Evolutionary conservation across 2,113 vertebrate genomes (phyloP).

Genomic region (Tyrannus savana): DNA sequence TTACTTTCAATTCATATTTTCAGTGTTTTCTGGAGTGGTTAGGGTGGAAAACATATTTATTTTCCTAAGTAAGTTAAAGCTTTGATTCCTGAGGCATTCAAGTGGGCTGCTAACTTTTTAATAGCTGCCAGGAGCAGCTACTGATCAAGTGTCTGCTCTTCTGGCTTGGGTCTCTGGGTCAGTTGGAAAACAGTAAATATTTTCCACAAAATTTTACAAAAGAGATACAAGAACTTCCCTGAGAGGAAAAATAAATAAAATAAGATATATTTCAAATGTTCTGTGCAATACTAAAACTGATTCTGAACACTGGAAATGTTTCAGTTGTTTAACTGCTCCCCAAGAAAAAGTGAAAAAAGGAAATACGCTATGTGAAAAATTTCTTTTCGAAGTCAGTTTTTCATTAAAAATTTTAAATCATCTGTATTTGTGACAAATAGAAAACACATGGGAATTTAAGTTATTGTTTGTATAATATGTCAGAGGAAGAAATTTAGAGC

Average conservation of each 20-base stretch:
- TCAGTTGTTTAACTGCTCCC: not conserved
- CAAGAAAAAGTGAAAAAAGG: not conserved
- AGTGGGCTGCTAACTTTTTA: slow-evolving; percentile 19
- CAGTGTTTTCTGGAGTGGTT: slow-evolving; percentile 4
- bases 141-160: not conserved
- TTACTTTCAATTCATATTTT: not conserved
- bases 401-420: slow-evolving; percentile 1
- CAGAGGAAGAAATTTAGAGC: slow-evolving; percentile 8
- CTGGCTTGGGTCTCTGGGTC: not conserved
- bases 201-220: not conserved
- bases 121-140: slow-evolving; percentile 39
- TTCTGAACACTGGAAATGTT: not conserved
- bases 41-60: slow-evolving; percentile 26
- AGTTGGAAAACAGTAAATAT: not conserved
- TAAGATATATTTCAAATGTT: not conserved
- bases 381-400: not conserved
- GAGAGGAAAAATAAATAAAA: not conserved
- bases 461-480: slow-evolving; percentile 14
- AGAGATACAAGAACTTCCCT: not conserved
- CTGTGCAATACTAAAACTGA: not conserved
- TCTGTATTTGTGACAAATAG: not conserved
- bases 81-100: slow-evolving; percentile 12
- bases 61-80: not conserved
- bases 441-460: slow-evolving; percentile 23
- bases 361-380: not conserved